Evolutionary conservation across 2,888 invertebrate species (phyloP).

Genomic region (Calliopum simillimum): DNA sequence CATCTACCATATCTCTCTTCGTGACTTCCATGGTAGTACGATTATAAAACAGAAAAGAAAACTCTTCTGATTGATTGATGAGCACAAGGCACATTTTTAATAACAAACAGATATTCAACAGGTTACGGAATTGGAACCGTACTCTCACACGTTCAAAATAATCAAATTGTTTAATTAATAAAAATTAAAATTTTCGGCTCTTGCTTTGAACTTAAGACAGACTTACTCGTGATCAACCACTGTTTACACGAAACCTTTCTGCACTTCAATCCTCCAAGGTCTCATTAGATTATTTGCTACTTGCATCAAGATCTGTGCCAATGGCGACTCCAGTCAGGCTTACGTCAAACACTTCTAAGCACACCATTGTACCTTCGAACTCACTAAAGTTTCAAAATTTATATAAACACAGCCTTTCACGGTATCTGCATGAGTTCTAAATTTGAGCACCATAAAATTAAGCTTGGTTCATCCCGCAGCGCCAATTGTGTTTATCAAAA

Average conservation of each 20-base stretch:
- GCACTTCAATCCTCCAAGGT: slow-evolving; percentile 73
- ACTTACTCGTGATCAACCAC: slow-evolving; percentile 72
- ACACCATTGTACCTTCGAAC: slow-evolving; percentile 72
- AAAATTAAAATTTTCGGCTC: slow-evolving; percentile 66
- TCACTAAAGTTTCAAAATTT: slow-evolving; percentile 70
- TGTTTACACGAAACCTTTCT: slow-evolving; percentile 75
- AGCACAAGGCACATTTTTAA: slow-evolving; percentile 67
- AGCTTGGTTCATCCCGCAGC: no score
- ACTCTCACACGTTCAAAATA: slow-evolving; percentile 58
- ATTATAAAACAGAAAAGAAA: no score
- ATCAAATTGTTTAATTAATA: slow-evolving; percentile 26
- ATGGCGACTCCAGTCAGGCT: slow-evolving; percentile 71
- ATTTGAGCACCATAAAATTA: no score
- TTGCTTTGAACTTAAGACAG: slow-evolving; percentile 72
- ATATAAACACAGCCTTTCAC: no score
- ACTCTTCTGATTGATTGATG: slow-evolving; percentile 68
- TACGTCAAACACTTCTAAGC: no score
- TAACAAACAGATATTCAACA: slow-evolving; percentile 53
- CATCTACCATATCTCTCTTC: no score
- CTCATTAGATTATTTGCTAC: slow-evolving; percentile 76
- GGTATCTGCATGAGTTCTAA: no score
- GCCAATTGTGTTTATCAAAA: no score
- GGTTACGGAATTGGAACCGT: no score
- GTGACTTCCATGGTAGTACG: no score
- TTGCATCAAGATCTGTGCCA: slow-evolving; percentile 58